Conservation (phyloP, 1,140 invertebrate species). For the Drosophila punjabiensis region DNA sequence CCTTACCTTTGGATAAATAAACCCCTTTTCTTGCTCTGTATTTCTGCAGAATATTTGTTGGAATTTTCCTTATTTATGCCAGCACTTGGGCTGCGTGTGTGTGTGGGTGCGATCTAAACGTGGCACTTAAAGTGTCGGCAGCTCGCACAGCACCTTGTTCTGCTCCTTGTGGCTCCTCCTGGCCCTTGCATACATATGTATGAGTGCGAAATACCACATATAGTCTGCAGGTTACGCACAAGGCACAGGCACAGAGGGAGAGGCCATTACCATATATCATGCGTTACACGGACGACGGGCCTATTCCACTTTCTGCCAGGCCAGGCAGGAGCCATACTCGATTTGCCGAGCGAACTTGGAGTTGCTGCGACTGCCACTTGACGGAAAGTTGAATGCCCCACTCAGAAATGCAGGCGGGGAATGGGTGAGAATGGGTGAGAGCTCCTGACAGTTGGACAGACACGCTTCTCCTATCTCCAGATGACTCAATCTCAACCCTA, state of each 20-base stretch:
- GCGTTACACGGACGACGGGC: constrained; percentile 60
- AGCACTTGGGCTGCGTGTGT: constrained; percentile 16
- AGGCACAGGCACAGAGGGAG: not conserved
- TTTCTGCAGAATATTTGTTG: constrained; percentile 12
- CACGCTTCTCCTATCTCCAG: constrained; percentile 34
- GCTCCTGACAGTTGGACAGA: constrained; percentile 30
- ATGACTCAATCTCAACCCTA: constrained; percentile 33
- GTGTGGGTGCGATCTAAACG: constrained; percentile 51
- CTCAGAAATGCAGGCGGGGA: constrained; percentile 52
- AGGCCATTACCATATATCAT: constrained; percentile 79
- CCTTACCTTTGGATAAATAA: not conserved
- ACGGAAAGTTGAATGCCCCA: constrained; percentile 59
- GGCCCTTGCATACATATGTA: constrained; percentile 53
- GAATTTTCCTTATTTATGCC: constrained; percentile 37
- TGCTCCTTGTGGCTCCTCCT: constrained; percentile 9
- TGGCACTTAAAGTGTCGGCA: constrained; percentile 66
- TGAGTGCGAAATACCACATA: constrained; percentile 33
- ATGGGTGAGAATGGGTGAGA: constrained; percentile 5
- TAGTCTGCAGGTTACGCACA: constrained; percentile 34
- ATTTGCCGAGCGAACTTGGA: constrained; percentile 26
- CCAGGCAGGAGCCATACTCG: constrained; percentile 53
- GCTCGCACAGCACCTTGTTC: constrained; percentile 30
- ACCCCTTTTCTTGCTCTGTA: constrained; percentile 9
- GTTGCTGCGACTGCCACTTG: constrained; percentile 44
- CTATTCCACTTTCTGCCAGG: constrained; percentile 57